Evolutionary conservation across 2,888 invertebrate genomes (phyloP).

Genomic region (Zeuzera pyrina): DNA sequence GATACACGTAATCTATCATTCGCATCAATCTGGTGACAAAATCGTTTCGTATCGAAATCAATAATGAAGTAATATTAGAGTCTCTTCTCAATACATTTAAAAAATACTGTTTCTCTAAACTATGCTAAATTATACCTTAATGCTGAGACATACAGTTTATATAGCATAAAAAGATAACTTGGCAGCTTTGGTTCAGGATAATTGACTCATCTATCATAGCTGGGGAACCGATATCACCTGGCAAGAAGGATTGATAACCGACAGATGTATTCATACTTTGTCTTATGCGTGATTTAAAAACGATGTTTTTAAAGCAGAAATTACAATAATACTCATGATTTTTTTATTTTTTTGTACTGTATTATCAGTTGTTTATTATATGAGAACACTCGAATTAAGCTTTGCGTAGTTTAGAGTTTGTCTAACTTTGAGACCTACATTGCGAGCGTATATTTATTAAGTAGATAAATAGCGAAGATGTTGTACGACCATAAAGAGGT

Average conservation of each 20-base stretch:
- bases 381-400: no score
- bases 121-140: conserved; percentile 11
- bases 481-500: no score
- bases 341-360: no score
- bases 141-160: conserved; percentile 11
- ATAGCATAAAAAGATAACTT: conserved; percentile 11
- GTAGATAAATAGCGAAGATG: no score
- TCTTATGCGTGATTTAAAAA: no score
- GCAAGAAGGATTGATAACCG: conserved; percentile 20
- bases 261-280: conserved; percentile 3
- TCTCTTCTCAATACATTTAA: conserved; percentile 14
- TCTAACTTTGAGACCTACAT: no score
- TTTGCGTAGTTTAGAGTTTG: no score
- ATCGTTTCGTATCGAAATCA: conserved; percentile 25
- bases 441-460: no score
- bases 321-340: no score
- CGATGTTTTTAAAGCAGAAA: no score
- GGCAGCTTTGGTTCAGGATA: conserved; percentile 16
- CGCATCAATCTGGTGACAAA: conserved; percentile 23
- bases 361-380: no score
- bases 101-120: not conserved
- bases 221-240: conserved; percentile 20
- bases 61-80: conserved; percentile 25
- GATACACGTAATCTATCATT: no score
- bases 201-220: conserved; percentile 38